These are phyloP conservation scores for Phymastichus coffea DNA, from an alignment of 1,140 invertebrate genomes.

Conservation along the genomic window DNA sequence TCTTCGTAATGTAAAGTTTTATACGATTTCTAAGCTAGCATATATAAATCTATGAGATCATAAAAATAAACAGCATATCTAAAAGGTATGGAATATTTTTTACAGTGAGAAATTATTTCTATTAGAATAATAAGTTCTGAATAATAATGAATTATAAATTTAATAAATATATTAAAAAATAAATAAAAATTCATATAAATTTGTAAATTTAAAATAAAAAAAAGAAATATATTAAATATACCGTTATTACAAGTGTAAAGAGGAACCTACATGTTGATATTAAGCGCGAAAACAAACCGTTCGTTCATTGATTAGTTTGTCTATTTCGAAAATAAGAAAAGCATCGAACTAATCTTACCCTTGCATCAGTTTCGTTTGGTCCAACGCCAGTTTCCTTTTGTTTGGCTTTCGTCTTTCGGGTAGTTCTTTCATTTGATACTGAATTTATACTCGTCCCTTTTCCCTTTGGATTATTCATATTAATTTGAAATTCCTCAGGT, in stretches of 20 bases:
- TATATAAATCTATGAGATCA: too few species aligned
- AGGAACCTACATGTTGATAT: constrained; percentile 16
- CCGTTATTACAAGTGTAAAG: constrained; percentile 27
- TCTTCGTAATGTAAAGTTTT: too few species aligned
- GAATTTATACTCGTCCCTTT: constrained; percentile 52
- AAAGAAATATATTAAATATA: constrained; percentile 3
- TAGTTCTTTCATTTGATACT: constrained; percentile 45
- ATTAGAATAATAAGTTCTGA: too few species aligned
- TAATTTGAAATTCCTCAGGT: constrained; percentile 66
- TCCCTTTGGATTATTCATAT: constrained; percentile 57
- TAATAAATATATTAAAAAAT: too few species aligned
- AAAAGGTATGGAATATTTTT: too few species aligned
- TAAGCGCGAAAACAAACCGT: constrained; percentile 16
- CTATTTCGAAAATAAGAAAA: too few species aligned
- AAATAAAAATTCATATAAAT: not conserved
- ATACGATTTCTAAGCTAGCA: too few species aligned
- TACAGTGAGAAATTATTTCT: too few species aligned
- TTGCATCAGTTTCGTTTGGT: constrained; percentile 63
- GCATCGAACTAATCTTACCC: constrained; percentile 61
- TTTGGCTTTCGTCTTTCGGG: constrained; percentile 53
- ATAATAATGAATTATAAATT: too few species aligned
- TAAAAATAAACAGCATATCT: too few species aligned
- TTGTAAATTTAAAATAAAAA: not conserved
- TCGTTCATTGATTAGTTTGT: constrained; percentile 25
- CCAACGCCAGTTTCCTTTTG: constrained; percentile 60